phyloP scores from a whole-genome alignment of 2,797 vertebrate species.

The Australoheros facetus region DNA sequence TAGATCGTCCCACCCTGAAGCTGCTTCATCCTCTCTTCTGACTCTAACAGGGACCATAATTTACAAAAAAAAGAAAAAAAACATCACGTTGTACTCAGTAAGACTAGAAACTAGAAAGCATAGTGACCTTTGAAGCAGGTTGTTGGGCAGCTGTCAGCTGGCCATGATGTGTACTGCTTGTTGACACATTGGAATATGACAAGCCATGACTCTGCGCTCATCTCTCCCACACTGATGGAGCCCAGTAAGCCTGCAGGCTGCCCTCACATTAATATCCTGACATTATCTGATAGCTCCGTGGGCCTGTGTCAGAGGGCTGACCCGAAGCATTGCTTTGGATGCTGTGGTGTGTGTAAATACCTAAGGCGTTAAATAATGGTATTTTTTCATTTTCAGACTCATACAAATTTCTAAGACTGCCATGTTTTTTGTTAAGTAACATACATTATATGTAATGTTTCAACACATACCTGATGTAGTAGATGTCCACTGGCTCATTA shows the following conservation, averaged over 20 bases:
- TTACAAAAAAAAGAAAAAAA: not conserved
- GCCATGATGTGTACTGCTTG: not conserved
- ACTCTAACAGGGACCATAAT: not conserved
- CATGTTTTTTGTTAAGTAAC: not conserved
- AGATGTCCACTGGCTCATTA: not conserved
- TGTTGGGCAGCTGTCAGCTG: not conserved
- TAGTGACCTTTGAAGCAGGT: not conserved
- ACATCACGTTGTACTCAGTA: not conserved
- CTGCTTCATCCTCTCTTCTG: not conserved
- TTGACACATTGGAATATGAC: not conserved
- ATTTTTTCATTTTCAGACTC: not conserved
- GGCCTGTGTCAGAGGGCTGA: not conserved
- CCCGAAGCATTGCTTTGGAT: not conserved
- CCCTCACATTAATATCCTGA: not conserved
- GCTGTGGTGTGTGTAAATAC: not conserved
- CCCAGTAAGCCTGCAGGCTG: slow-evolving; percentile 1
- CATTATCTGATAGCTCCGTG: not conserved
- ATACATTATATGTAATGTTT: not conserved
- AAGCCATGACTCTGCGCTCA: not conserved
- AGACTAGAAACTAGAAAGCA: not conserved
- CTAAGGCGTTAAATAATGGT: not conserved
- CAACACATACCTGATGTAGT: not conserved
- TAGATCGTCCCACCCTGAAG: not conserved
- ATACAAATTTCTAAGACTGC: not conserved
- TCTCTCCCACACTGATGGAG: not conserved